Evolutionary conservation across 2,113 vertebrate species (phyloP).

Genomic region (Alethe castanea): DNA sequence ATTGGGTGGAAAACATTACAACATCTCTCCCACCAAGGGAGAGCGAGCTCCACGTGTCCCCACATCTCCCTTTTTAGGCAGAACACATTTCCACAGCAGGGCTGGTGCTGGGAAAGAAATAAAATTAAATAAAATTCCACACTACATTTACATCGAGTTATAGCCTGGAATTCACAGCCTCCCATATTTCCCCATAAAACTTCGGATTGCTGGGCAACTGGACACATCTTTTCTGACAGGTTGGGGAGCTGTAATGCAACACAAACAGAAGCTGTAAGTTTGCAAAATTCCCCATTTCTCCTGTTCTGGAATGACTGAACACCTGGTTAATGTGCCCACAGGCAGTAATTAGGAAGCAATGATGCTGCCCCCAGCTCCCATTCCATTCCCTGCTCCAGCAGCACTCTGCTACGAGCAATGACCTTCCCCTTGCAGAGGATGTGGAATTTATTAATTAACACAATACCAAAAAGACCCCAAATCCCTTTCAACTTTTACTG

Average conservation of each 20-base stretch:
- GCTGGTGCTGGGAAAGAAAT: neutral
- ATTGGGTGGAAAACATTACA: neutral
- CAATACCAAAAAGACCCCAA: slow-evolving; percentile 16
- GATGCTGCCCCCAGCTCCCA: slow-evolving; percentile 1
- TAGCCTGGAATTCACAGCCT: neutral
- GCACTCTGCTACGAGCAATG: slow-evolving; percentile 15
- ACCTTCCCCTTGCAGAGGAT: slow-evolving; percentile 59
- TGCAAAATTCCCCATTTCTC: slow-evolving; percentile 8
- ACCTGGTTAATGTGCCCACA: slow-evolving; percentile 73
- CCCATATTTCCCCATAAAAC: neutral
- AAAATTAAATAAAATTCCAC: neutral
- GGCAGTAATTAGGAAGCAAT: slow-evolving; percentile 64
- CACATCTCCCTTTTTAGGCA: neutral
- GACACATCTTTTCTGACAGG: neutral
- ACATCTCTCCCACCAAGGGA: accelerated
- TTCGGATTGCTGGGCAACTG: neutral
- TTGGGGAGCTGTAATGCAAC: neutral
- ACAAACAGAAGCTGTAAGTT: slow-evolving; percentile 4
- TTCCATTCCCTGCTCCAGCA: slow-evolving; percentile 54
- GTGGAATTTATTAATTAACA: slow-evolving; percentile 59
- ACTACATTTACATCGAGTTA: neutral
- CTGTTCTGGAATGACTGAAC: slow-evolving; percentile 52
- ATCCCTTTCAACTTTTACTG: neutral
- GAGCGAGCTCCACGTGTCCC: neutral
- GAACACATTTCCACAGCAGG: neutral